Evolutionary conservation across 1,140 invertebrate species (phyloP).

Genomic region (Trachymyrmex cornetzi): DNA sequence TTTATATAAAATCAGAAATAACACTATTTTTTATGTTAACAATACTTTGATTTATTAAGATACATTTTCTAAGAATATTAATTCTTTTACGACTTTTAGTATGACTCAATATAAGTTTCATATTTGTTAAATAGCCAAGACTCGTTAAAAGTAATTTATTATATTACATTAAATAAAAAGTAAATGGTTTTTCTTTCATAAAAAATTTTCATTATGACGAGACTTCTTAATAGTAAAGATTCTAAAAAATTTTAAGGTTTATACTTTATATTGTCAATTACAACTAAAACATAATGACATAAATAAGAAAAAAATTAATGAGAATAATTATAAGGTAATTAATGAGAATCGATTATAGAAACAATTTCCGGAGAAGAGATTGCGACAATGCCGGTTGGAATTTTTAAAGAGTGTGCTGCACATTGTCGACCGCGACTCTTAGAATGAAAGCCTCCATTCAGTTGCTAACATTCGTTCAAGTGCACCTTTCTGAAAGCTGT

Average conservation of each 20-base stretch:
- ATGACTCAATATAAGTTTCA: neutral
- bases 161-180: neutral
- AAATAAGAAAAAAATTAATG: conserved; percentile 24
- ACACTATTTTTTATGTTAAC: neutral
- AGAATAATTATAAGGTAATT: conserved; percentile 13
- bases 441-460: conserved; percentile 59
- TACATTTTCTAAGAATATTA: neutral
- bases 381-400: conserved; percentile 55
- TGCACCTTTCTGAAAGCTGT: conserved; percentile 55
- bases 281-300: neutral
- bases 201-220: neutral
- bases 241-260: conserved; percentile 10
- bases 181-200: neutral
- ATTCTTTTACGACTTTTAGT: neutral
- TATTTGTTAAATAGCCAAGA: neutral
- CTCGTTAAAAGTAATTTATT: neutral
- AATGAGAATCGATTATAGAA: conserved; percentile 69
- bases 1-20: conserved; percentile 1
- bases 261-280: neutral
- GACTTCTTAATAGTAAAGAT: neutral
- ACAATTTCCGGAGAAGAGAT: conserved; percentile 73
- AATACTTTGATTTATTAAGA: neutral
- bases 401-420: conserved; percentile 61
- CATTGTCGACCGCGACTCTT: conserved; percentile 50
- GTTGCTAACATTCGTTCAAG: conserved; percentile 59